A percentile compares a stretch with the other conserved stretches of the same genome.
phyloP scores from a whole-genome alignment of 2,113 vertebrate species.

The Pangasianodon gigas region DNA sequence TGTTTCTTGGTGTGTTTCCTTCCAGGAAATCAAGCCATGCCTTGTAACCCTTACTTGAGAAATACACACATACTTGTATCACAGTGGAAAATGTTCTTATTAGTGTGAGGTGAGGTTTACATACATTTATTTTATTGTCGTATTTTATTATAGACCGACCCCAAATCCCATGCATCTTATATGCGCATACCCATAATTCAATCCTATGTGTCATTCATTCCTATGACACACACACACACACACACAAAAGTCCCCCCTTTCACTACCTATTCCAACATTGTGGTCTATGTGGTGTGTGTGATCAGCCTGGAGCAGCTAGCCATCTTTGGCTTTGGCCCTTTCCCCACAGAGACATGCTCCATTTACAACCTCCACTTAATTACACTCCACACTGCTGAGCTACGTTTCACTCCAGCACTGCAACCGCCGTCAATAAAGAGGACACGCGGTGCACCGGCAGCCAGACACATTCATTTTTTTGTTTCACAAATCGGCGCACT shows the following conservation, averaged over 20 bases:
- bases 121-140: neutral
- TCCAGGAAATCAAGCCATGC: slow-evolving; percentile 70
- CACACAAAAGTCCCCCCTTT: neutral
- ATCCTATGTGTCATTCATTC: neutral
- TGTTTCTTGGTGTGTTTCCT: slow-evolving; percentile 61
- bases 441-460: slow-evolving; percentile 21
- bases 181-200: neutral
- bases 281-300: slow-evolving; percentile 18
- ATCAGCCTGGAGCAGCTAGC: slow-evolving; percentile 33
- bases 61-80: neutral
- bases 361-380: slow-evolving; percentile 64
- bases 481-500: slow-evolving; percentile 24
- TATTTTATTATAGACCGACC: slow-evolving; percentile 3
- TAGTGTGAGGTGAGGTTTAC: slow-evolving; percentile 29
- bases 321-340: slow-evolving; percentile 43
- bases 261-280: slow-evolving; percentile 1
- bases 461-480: slow-evolving; percentile 40
- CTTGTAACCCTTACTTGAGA: slow-evolving; percentile 52
- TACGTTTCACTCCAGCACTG: slow-evolving; percentile 38
- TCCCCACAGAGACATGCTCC: slow-evolving; percentile 57
- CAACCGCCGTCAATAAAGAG: slow-evolving; percentile 51
- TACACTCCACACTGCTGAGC: slow-evolving; percentile 58
- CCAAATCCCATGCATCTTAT: neutral
- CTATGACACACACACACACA: neutral
- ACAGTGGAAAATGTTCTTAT: neutral